A percentile compares a stretch with the other conserved stretches of the same genome.
Conservation (phyloP, 2,888 invertebrate species). For the Spatulosminthurus flaviceps region DNA sequence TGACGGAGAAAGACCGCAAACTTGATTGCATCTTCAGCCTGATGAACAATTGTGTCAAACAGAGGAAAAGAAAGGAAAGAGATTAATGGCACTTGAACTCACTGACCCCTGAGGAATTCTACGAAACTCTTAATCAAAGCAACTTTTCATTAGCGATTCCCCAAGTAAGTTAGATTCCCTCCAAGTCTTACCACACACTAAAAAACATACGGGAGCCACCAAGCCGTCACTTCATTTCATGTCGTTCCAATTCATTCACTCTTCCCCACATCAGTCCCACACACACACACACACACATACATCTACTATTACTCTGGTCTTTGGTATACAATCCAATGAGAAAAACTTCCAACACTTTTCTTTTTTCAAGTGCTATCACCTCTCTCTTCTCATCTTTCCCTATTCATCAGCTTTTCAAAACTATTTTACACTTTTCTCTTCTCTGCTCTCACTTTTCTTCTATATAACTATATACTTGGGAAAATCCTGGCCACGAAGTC, state of each 20-base stretch:
- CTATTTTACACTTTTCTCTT: background rate
- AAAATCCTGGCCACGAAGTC: too few relatives aligned
- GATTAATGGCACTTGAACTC: conserved; percentile 60
- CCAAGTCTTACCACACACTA: background rate
- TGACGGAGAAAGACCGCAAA: conserved; percentile 11
- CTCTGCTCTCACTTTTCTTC: too few relatives aligned
- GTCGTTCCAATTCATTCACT: conserved; percentile 38
- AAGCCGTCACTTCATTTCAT: conserved; percentile 42
- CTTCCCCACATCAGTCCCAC: background rate
- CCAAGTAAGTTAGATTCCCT: background rate
- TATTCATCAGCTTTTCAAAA: conserved; percentile 19
- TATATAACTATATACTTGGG: background rate
- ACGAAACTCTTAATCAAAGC: conserved; percentile 54
- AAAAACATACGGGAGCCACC: background rate
- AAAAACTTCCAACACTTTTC: conserved; percentile 16
- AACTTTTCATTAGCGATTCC: conserved; percentile 55
- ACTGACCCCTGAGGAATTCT: conserved; percentile 53
- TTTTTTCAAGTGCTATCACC: background rate
- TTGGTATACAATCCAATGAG: background rate
- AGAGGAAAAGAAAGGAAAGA: conserved; percentile 49
- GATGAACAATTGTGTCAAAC: conserved; percentile 62
- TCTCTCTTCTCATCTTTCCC: conserved; percentile 10
- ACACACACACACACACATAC: background rate
- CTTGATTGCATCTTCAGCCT: conserved; percentile 51
- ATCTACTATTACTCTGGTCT: conserved; percentile 18